Evolutionary conservation across 2,113 vertebrate genomes (phyloP), one percentile per base, ranked within the genome.

Genomic region (Emydura subglobosa): DNA sequence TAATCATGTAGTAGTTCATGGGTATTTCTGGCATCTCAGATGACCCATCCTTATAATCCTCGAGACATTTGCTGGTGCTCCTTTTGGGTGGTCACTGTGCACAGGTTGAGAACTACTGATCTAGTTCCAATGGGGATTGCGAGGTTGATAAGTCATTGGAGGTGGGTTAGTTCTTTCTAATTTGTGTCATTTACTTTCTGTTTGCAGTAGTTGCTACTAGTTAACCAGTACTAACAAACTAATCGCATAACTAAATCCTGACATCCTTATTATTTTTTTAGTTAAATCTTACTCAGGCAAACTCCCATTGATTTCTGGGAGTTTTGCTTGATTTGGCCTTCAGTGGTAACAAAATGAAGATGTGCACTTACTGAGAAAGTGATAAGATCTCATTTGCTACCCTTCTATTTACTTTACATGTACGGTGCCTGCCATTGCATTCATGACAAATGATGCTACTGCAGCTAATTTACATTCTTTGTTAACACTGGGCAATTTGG

Each of bases 11-110:
- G n/a, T 72, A 34, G 34, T 72, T 39, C 42, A 24, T 12, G 57
- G 13, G 6, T 83, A 50, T 79, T 50, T 90, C 59, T 42, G 47
- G 5, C 81, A 17, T n/a, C 0, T 0, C 11, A 81, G 31, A 6
- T 16, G 9, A 49, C 49, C 49, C 81, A 31, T 47, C 3, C 53
- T 74, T 34, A 22, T 39, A 72, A 19, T 72, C 19, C 19, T 39
- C 10, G 17, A 39, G 34, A 39, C 61, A 22, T 72, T 8, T 72
- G 65, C 17, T 22, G n/a, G n/a, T 72, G 9, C 31, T 72, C 19
- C 14, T 85, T 19, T 57, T 53, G 49, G 9, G 47, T 86, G 50
- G 7, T 34, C 34, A 12, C 29, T 79, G 10, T 85, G 14, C 24
- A 8, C 21, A 49, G 86, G 54, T 14, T 87, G 3, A 51, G 68